phyloP scores from a whole-genome alignment of 2,113 vertebrate species.

The Phycodurus eques region DNA sequence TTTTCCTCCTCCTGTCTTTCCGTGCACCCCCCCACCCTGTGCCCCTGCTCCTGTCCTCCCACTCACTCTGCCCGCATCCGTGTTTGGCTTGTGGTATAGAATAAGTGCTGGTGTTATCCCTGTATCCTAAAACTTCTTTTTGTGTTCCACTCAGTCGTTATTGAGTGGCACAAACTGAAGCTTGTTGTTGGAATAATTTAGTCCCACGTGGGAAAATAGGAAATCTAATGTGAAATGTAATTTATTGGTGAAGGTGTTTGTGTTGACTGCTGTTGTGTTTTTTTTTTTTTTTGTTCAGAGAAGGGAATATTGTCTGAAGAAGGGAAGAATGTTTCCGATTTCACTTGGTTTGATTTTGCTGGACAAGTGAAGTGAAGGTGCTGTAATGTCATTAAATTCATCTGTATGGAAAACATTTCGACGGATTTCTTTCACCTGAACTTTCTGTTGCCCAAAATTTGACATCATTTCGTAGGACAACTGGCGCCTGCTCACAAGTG shows the following conservation, averaged over 20 bases:
- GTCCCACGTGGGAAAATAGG: not conserved
- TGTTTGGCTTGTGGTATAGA: not conserved
- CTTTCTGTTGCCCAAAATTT: too few species aligned
- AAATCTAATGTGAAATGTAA: not conserved
- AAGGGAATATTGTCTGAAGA: not conserved
- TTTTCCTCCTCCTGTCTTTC: not conserved
- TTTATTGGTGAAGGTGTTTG: constrained; percentile 3
- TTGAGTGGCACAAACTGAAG: not conserved
- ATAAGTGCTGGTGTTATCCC: not conserved
- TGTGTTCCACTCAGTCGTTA: not conserved
- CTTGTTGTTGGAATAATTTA: not conserved
- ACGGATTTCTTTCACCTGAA: not conserved
- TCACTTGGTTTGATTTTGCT: not conserved
- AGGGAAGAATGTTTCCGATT: not conserved
- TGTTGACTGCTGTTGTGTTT: not conserved
- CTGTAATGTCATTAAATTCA: constrained; percentile 1
- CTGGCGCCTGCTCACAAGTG: too few species aligned
- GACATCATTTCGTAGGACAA: not conserved
- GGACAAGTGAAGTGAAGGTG: not conserved
- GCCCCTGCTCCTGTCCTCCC: not conserved
- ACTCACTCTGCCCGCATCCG: not conserved
- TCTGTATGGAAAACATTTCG: not conserved
- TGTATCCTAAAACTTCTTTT: not conserved
- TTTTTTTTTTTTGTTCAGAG: not conserved
- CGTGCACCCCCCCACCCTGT: not conserved